Evolutionary conservation across 1,140 invertebrate species (phyloP), one percentile per base, ranked within the genome.

Genomic region (Adoxophyes honmai): DNA sequence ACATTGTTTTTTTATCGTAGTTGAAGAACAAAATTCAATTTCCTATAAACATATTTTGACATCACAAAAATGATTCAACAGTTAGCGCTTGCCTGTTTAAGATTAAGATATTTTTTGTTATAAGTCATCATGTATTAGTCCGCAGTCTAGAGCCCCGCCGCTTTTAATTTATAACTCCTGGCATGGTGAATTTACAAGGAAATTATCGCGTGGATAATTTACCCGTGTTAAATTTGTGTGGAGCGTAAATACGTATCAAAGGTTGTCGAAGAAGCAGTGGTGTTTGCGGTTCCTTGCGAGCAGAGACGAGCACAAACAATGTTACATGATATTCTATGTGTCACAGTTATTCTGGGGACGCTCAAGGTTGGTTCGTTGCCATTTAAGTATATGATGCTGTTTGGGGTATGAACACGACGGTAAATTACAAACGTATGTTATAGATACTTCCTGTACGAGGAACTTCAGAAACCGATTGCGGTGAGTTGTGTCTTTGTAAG

Each of bases 171-270:
- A 61, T 59, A 61, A 56, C 64, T 52, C 52, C 35, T 55, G 33
- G 63, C 42, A 66, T 70, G 57, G 55, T 62, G 68, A 70, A 70
- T 62, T 74, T 72, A 66, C 67, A 75, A 79, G 71, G 62, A 71
- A 65, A 72, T 76, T 75, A 75, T 73, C 59, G 81, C 79, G 76
- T 86, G 75, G 58, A 81, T 78, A 86, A 84, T 86, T 80, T 66
- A 61, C 61, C 44, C 66, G 64, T 63, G 73, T 68, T 64, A 66
- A 70, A 66, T 58, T 48, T 56, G 67, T 69, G 59, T 62, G 54
- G 59, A 66, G 67, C 66, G 62, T 73, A 75, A 77, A 73, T 81
- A 72, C 64, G 58, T 65, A 18, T 18, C 10, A 48, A 13, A 28
- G 42, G 21, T n/a, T 18, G 28, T n/a, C n/a, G 42, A 21, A 16